Conservation (phyloP, 2,113 vertebrate genomes). For the Seriola aureovittata region DNA sequence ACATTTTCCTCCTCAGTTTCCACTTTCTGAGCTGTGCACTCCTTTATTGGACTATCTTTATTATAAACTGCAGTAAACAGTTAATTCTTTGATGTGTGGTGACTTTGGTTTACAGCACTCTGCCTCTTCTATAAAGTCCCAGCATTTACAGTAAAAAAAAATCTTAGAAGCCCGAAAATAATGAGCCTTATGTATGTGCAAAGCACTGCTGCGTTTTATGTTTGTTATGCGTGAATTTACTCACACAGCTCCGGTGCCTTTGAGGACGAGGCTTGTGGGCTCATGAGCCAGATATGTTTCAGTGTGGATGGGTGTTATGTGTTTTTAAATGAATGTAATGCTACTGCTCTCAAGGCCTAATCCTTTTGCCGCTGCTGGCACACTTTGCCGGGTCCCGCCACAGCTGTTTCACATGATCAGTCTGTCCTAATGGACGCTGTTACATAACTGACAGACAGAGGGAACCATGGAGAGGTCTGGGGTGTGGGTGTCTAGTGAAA, state of each 20-base stretch:
- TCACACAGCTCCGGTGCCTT: slow-evolving; percentile 46
- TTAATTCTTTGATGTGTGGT: not conserved
- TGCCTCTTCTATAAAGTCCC: not conserved
- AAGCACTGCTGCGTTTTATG: slow-evolving; percentile 26
- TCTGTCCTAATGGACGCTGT: slow-evolving; percentile 21
- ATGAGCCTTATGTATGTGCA: slow-evolving; percentile 50
- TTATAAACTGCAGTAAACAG: not conserved
- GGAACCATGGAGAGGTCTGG: slow-evolving; percentile 4
- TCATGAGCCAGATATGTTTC: slow-evolving; percentile 38
- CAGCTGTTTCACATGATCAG: slow-evolving; percentile 25
- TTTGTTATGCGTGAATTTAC: slow-evolving; percentile 47
- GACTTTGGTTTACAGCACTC: not conserved
- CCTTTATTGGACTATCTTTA: not conserved
- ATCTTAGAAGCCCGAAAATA: slow-evolving; percentile 19
- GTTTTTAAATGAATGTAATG: slow-evolving; percentile 27
- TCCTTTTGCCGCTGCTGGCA: slow-evolving; percentile 37
- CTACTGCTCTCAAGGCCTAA: slow-evolving; percentile 19
- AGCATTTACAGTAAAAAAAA: not conserved
- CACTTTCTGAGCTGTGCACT: not conserved
- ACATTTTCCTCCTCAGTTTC: not conserved
- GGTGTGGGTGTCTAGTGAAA: slow-evolving; percentile 19
- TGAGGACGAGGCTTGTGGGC: slow-evolving; percentile 33
- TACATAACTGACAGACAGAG: slow-evolving; percentile 27
- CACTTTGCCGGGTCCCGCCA: slow-evolving; percentile 32
- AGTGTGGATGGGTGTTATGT: slow-evolving; percentile 52